These are phyloP conservation scores for Loris lydekkerianus DNA, from an alignment of 2,797 vertebrate genomes.

Conservation along the genomic window DNA sequence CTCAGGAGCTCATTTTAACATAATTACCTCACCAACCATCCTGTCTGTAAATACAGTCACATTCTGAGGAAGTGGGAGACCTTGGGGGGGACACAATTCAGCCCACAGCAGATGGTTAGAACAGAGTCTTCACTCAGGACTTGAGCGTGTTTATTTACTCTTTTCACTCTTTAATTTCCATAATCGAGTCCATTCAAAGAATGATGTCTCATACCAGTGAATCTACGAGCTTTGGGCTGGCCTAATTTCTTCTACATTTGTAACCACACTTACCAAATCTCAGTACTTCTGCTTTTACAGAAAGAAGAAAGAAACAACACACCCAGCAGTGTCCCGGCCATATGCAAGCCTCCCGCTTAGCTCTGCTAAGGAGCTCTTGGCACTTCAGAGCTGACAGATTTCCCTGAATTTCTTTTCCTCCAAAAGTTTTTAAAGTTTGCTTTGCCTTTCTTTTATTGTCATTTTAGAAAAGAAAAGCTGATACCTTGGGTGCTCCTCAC, in stretches of 20 bases:
- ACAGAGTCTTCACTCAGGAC: neutral
- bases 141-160: neutral
- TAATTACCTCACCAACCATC: neutral
- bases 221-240: neutral
- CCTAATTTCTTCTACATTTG: neutral
- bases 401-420: neutral
- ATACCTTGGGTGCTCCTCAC: neutral
- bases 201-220: neutral
- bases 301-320: neutral
- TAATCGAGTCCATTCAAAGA: neutral
- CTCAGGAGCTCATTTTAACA: neutral
- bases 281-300: neutral
- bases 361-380: neutral
- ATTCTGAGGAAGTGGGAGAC: neutral
- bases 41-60: neutral
- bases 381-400: neutral
- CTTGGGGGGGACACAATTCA: neutral
- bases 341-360: too few species aligned
- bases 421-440: neutral
- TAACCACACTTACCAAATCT: neutral
- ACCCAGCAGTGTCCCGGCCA: rapidly evolving
- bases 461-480: conserved; percentile 40
- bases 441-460: neutral
- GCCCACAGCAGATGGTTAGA: too few species aligned
- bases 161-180: neutral